Percentiles rank a stretch among this genome's conserved stretches.
These are phyloP conservation scores for Hirtodrosophila trivittata DNA, from an alignment of 2,888 invertebrate genomes.

Conservation along the genomic window DNA sequence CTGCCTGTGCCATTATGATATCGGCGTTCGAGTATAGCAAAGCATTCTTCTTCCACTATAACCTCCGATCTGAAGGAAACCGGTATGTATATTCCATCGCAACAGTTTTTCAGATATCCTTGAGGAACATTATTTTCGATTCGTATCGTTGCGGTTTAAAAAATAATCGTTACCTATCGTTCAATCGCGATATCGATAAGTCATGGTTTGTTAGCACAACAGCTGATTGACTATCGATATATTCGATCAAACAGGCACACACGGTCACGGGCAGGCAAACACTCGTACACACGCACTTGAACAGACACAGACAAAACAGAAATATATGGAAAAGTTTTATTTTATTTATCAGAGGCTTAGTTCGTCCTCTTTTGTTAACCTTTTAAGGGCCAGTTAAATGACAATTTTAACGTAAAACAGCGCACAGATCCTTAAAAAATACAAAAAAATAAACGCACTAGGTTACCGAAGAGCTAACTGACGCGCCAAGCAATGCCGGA, in stretches of 20 bases:
- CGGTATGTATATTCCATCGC: constrained; percentile 39
- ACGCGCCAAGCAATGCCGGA: constrained; percentile 36
- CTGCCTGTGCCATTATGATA: constrained; percentile 72
- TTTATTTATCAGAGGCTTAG: constrained; percentile 17
- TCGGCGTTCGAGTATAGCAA: constrained; percentile 73
- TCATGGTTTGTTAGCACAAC: neutral
- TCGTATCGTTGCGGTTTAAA: neutral
- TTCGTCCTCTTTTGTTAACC: constrained; percentile 6
- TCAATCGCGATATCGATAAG: neutral
- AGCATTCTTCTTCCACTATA: constrained; percentile 61
- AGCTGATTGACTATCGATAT: constrained; percentile 52
- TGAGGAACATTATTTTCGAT: neutral
- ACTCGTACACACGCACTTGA: constrained; percentile 4
- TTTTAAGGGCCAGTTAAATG: constrained; percentile 9
- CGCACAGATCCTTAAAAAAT: neutral
- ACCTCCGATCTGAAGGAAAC: constrained; percentile 49
- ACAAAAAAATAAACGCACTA: constrained; percentile 13
- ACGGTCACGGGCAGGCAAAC: too few species aligned
- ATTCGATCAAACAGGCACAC: neutral
- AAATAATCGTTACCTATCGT: neutral
- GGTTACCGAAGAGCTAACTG: constrained; percentile 32
- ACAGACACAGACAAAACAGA: constrained; percentile 12
- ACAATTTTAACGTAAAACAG: constrained; percentile 8
- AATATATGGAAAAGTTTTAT: constrained; percentile 14
- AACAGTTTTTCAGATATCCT: too few species aligned